Percentiles rank a stretch among this genome's conserved stretches.
Conservation (phyloP, 1,140 invertebrate genomes). For the Palaemon carinicauda region DNA sequence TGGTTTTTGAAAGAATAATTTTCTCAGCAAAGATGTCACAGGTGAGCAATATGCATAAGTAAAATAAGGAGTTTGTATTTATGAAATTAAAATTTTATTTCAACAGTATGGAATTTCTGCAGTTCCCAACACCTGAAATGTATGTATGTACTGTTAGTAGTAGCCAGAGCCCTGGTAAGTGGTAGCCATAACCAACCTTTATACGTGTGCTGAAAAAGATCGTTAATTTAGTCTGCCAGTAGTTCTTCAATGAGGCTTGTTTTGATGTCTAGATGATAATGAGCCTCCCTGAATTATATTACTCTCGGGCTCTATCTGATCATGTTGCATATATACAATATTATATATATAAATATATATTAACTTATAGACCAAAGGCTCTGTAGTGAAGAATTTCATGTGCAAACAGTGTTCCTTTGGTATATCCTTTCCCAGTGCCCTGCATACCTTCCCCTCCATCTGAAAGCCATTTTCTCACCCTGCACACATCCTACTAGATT, state of each 20-base stretch:
- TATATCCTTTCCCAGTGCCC: conserved; percentile 6
- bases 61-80: not conserved
- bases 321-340: not conserved
- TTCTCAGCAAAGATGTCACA: no score
- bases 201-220: conserved; percentile 8
- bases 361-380: conserved; percentile 22
- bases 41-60: no score
- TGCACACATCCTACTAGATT: not conserved
- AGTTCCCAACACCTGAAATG: conserved; percentile 34
- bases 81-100: conserved; percentile 29
- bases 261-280: conserved; percentile 17
- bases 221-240: conserved; percentile 15
- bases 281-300: not conserved
- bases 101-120: conserved; percentile 12
- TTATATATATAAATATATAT: not conserved
- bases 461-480: not conserved
- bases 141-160: conserved; percentile 32
- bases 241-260: conserved; percentile 30
- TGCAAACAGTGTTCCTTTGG: conserved; percentile 23
- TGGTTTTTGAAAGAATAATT: no score
- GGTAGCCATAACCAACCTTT: conserved; percentile 35
- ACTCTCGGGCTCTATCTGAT: conserved; percentile 11
- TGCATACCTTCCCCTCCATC: not conserved
- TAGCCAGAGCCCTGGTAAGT: conserved; percentile 32
- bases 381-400: conserved; percentile 6